phyloP scores from a whole-genome alignment of 2,797 vertebrate species.

The Gymnodraco acuticeps region DNA sequence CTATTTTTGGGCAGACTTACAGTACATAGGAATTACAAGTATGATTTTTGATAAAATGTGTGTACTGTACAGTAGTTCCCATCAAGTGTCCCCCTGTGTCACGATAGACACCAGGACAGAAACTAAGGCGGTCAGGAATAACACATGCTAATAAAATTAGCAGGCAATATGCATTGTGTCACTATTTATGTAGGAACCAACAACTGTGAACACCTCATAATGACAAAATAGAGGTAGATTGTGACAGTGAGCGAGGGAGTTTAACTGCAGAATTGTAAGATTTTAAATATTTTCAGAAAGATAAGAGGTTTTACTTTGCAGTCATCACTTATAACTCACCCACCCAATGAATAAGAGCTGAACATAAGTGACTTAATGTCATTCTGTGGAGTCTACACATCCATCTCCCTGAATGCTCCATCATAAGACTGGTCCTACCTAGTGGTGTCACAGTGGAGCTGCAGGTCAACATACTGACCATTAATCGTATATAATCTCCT shows the following conservation, averaged over 20 bases:
- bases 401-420: not conserved
- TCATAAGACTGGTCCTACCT: constrained; percentile 41
- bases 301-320: not conserved
- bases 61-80: too few relatives aligned
- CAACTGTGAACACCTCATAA: too few relatives aligned
- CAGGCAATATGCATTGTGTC: not conserved
- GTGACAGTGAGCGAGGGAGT: not conserved
- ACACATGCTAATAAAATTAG: too few relatives aligned
- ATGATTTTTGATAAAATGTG: too few relatives aligned
- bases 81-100: too few relatives aligned
- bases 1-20: too few relatives aligned
- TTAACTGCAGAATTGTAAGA: not conserved
- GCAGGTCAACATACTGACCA: constrained; percentile 30
- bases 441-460: constrained; percentile 30
- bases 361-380: not conserved
- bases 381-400: not conserved
- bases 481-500: constrained; percentile 59
- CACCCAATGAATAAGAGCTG: not conserved
- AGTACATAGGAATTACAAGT: too few relatives aligned
- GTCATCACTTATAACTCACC: not conserved
- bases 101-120: too few relatives aligned
- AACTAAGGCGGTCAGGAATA: too few relatives aligned
- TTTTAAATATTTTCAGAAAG: not conserved
- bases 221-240: not conserved
- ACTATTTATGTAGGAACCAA: not conserved